Percentiles rank a stretch among this genome's conserved stretches.
Conservation (phyloP, 2,797 vertebrate species). For the Sibirionetta formosa region DNA sequence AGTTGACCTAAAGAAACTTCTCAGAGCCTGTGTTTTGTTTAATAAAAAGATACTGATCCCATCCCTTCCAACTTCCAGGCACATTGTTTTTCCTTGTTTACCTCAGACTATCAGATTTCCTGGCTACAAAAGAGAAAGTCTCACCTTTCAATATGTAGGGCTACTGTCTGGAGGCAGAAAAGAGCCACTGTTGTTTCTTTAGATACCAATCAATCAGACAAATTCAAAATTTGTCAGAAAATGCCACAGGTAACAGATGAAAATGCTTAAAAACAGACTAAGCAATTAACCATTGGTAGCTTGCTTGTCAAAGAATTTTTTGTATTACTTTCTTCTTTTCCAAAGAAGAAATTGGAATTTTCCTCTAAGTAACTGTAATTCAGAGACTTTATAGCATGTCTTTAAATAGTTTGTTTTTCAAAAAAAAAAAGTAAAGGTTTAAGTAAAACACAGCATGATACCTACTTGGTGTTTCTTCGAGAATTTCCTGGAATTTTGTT, state of each 20-base stretch:
- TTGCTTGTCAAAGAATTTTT: background rate
- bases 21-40: background rate
- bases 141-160: background rate
- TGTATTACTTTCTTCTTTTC: background rate
- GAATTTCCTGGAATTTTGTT: conserved; percentile 92
- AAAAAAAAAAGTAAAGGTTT: background rate
- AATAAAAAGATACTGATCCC: background rate
- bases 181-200: background rate
- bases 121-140: background rate
- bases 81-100: background rate
- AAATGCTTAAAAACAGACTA: background rate
- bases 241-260: background rate
- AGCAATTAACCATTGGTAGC: background rate
- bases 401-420: background rate
- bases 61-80: background rate
- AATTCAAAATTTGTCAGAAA: background rate
- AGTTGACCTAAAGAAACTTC: background rate
- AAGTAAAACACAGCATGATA: background rate
- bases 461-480: conserved; percentile 91
- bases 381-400: background rate
- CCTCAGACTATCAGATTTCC: background rate
- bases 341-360: background rate
- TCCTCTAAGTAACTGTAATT: background rate
- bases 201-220: background rate
- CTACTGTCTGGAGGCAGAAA: background rate